Base-by-base conservation (phyloP, 2,888 invertebrate species). In the Apamea anceps region DNA sequence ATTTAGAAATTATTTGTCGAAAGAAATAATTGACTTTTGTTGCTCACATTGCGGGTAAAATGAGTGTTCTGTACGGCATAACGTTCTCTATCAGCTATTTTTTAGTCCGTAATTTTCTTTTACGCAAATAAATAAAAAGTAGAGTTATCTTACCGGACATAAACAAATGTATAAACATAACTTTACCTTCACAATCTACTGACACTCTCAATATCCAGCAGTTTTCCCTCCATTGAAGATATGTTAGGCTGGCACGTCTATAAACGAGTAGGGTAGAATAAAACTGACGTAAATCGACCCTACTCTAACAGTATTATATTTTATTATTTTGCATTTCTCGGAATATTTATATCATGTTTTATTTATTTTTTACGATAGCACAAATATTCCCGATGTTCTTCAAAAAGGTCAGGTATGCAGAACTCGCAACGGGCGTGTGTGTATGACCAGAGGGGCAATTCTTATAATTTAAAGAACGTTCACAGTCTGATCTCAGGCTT, bases 241-340 rank as follows among this genome's bases (percentile, higher is more conserved):
- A 28, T 62, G n/a, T 42, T 63, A 70, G 48, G 12, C 32, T 57
- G 32, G 7, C 25, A 73, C 57, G 48, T 28, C n/a, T 37, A n/a
- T 51, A 80, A 74, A 65, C 45, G 37, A n/a, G 15, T 25, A 74
- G 42, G 62, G 66, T 57, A 48, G 18, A 62, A 70, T 80, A 75
- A 81, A 84, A 84, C 10, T n/a, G 42, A 25, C 65, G 37, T 84
- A 66, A 66, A 62, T 45, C 13, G 66, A 37, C 72, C 51, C 25
- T 72, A 25, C 37, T 66, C 18, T 37, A 75, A 68, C 28, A 71
- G n/a, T 75, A n/a, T 54, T 54, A 71, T 32, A 75, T 74, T 71
- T 76, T 71, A 76, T 68, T 25, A 28, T 62, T 62, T 48, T 67
- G 15, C 15, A 82, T 18, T 57, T 79, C 63, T 74, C 37, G 25